Evolutionary conservation across 2,797 vertebrate species (phyloP), one percentile per base, ranked within the genome.

Genomic region (Clamator glandarius): DNA sequence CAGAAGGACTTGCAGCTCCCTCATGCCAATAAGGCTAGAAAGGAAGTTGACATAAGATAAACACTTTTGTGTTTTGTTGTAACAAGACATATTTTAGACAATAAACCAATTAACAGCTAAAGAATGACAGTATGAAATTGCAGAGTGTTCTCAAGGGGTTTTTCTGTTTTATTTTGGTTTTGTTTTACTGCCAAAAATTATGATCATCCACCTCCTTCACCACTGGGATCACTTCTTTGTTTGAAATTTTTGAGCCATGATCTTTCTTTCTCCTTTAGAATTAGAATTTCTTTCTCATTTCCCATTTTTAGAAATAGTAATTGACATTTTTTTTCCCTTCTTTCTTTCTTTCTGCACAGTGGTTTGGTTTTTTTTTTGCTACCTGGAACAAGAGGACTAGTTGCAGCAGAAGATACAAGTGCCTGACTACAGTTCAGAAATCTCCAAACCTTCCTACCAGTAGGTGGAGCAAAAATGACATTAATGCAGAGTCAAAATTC

Each of bases 381-480:
- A 26, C 15, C 6, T 31, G 15, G 28, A 86, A 16, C 28, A 58
- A 58, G 42, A 78, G 6, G 12, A 26, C 23, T 41, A 19, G 23
- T 11, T 58, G 28, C 18, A 58, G 46, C 44, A 75, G 36, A 39
- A 87, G 25, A 52, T 41, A 16, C 67, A 28, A 54, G n/a, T 20
- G 20, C 36, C 25, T 15, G 8, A 35, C 5, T 59, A 26, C 33
- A 52, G 48, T 63, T 67, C 48, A 48, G 15, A 77, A 51, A 35
- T 7, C 74, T 93, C 23, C 73, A 67, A 91, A 68, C 5, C 36
- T 76, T 95, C 74, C 48, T 76, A 90, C 96, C 94, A 93, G 90
- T 82, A 96, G 96, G 90, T 96, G 94, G 93, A 96, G 95, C 94
- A 95, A 96, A 94, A 92, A 91, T 73, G 88, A 88, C 67, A 50